phyloP scores from a whole-genome alignment of 2,888 invertebrate genomes.

The Hesperia comma region DNA sequence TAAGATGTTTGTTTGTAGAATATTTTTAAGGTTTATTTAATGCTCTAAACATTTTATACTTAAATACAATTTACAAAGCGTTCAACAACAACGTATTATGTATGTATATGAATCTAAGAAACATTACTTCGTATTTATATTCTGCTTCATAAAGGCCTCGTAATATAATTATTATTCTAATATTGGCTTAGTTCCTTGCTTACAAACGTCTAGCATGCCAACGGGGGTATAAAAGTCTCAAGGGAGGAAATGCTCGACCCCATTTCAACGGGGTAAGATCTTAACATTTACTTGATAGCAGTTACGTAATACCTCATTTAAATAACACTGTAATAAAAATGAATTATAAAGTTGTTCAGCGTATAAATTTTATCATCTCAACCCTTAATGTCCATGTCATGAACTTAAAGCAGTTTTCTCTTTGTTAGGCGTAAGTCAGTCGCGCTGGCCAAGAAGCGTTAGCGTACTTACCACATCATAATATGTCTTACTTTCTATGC shows the following conservation, averaged over 20 bases:
- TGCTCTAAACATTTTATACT: no score
- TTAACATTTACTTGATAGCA: conserved; percentile 33
- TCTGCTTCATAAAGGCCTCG: conserved; percentile 10
- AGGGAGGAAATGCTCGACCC: conserved; percentile 29
- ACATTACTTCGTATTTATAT: conserved; percentile 15
- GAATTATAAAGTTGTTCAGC: conserved; percentile 39
- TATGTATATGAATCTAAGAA: not conserved
- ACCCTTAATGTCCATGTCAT: no score
- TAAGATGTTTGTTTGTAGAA: no score
- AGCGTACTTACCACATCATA: no score
- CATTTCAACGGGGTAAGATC: conserved; percentile 29
- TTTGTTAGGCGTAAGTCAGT: no score
- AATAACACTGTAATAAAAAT: conserved; percentile 44
- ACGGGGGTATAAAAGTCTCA: conserved; percentile 31
- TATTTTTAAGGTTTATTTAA: no score
- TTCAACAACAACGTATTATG: not conserved
- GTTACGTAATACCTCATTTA: conserved; percentile 32
- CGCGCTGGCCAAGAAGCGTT: no score
- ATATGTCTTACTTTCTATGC: no score
- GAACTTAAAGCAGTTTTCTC: no score
- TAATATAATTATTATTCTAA: conserved; percentile 26
- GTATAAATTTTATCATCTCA: no score
- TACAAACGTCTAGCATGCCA: conserved; percentile 20
- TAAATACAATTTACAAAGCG: not conserved
- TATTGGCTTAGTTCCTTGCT: conserved; percentile 26